These are phyloP conservation scores for Carettochelys insculpta DNA, from an alignment of 2,113 vertebrate species.

Conservation along the genomic window DNA sequence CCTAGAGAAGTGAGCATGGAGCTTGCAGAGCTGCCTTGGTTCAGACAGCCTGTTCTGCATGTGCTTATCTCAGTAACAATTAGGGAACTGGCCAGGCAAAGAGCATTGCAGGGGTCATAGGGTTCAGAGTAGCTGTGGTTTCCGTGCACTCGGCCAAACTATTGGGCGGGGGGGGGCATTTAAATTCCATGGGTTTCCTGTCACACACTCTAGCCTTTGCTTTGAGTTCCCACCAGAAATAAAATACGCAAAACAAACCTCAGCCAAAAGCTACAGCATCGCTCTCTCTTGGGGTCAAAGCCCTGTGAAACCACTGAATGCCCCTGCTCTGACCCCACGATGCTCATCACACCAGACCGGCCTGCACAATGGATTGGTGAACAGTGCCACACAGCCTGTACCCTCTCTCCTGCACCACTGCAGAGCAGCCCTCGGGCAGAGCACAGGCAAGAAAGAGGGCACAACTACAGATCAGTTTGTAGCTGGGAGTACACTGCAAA, in stretches of 20 bases:
- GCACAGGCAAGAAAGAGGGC: background rate
- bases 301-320: fast-evolving
- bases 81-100: background rate
- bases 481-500: background rate
- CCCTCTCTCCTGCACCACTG: background rate
- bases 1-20: background rate
- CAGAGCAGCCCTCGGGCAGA: background rate
- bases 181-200: background rate
- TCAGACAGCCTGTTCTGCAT: background rate
- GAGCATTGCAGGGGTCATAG: background rate
- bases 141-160: background rate
- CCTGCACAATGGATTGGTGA: background rate
- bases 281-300: background rate
- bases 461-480: background rate
- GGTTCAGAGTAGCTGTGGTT: conserved; percentile 23
- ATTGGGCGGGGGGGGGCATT: background rate
- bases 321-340: background rate
- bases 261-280: background rate
- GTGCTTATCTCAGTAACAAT: conserved; percentile 34
- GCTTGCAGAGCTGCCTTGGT: background rate
- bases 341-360: background rate
- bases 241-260: background rate
- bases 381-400: background rate
- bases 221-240: fast-evolving
- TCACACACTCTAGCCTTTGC: background rate